These are phyloP conservation scores for Acrocephalus scirpaceus DNA, from an alignment of 2,797 vertebrate genomes.

Conservation along the genomic window DNA sequence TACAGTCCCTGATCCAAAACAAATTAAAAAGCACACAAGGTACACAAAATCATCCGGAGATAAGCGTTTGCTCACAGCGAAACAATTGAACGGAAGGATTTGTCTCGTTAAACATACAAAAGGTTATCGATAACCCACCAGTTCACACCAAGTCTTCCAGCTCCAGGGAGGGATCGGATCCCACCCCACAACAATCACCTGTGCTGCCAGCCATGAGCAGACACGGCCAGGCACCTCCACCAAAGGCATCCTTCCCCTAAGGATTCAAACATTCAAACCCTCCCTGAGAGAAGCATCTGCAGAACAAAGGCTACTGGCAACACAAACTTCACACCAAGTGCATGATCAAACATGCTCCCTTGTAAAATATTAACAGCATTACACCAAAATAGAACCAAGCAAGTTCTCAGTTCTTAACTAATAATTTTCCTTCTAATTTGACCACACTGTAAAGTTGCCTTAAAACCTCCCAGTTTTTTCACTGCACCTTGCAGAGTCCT, in stretches of 20 bases:
- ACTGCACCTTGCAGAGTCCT: background rate
- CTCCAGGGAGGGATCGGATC: background rate
- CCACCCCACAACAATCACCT: background rate
- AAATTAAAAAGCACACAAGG: constrained; percentile 39
- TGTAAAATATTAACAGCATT: constrained; percentile 5
- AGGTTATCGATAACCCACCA: constrained; percentile 34
- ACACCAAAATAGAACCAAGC: background rate
- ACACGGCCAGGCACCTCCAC: background rate
- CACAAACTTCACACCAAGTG: background rate
- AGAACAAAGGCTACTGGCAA: background rate
- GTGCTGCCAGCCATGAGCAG: background rate
- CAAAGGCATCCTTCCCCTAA: background rate
- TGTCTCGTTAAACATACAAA: constrained; percentile 27
- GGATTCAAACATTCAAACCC: background rate
- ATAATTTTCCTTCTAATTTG: constrained; percentile 7
- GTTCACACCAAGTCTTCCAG: background rate
- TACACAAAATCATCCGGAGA: constrained; percentile 19
- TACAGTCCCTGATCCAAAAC: constrained; percentile 39
- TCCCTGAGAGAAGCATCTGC: background rate
- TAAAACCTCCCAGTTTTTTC: constrained; percentile 2
- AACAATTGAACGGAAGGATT: constrained; percentile 64
- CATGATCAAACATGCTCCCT: background rate
- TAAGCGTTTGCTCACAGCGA: background rate
- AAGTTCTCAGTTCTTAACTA: background rate
- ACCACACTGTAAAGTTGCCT: background rate